Percentiles rank a stretch among this genome's conserved stretches.
These are phyloP conservation scores for Sander lucioperca DNA, from an alignment of 2,113 vertebrate genomes.

Conservation along the genomic window DNA sequence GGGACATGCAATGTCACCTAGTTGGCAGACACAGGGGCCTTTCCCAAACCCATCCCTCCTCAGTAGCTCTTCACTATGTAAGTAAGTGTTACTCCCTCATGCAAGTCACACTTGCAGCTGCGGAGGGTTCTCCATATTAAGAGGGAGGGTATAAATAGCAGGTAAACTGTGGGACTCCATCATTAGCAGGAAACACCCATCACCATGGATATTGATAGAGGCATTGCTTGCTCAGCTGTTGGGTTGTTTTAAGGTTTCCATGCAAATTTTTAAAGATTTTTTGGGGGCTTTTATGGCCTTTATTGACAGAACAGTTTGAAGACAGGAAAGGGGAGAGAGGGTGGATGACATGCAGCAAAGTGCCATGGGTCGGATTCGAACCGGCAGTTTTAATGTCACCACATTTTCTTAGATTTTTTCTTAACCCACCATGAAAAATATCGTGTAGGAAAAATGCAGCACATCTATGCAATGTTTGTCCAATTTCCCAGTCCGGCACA, in stretches of 20 bases:
- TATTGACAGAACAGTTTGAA: too few species aligned
- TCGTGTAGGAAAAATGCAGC: background rate
- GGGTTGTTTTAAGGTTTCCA: constrained; percentile 7
- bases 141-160: constrained; percentile 21
- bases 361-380: too few species aligned
- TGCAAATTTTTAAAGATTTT: background rate
- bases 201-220: constrained; percentile 46
- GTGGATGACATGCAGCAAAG: too few species aligned
- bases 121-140: constrained; percentile 9
- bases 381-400: too few species aligned
- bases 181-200: constrained; percentile 18
- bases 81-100: constrained; percentile 3
- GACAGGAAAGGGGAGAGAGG: too few species aligned
- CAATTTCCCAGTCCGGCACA: background rate
- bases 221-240: constrained; percentile 56
- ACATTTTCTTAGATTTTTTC: background rate
- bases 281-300: too few species aligned
- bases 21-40: background rate
- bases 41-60: background rate
- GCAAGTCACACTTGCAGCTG: constrained; percentile 29
- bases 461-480: background rate
- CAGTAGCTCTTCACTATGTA: background rate
- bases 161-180: constrained; percentile 10
- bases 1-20: background rate
- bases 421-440: background rate